Evolutionary conservation across 2,113 vertebrate genomes (phyloP).

Genomic region (Melanotaenia duboulayi): DNA sequence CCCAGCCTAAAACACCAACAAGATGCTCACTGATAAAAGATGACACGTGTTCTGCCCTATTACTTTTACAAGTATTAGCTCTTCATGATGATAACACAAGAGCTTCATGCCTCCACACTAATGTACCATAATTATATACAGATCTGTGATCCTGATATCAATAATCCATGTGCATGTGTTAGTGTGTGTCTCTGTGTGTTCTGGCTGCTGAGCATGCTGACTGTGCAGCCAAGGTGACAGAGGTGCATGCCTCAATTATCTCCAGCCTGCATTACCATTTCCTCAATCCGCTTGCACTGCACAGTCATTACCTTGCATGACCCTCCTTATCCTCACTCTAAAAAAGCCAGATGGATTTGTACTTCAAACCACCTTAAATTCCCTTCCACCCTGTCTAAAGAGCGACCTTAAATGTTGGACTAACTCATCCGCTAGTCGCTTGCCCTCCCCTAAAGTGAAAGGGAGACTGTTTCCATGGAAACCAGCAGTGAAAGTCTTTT

Average conservation of each 20-base stretch:
- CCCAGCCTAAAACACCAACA: neutral
- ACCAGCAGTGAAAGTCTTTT: conserved; percentile 80
- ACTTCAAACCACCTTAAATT: conserved; percentile 73
- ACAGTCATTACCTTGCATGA: conserved; percentile 47
- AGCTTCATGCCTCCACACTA: neutral
- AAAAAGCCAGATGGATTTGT: conserved; percentile 43
- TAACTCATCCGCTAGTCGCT: conserved; percentile 62
- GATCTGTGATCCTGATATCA: conserved; percentile 58
- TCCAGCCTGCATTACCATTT: conserved; percentile 36
- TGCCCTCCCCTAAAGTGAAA: conserved; percentile 72
- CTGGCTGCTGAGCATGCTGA: conserved; percentile 57
- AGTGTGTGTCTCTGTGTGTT: conserved; percentile 22
- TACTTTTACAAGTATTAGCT: conserved; percentile 52
- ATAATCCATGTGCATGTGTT: conserved; percentile 42
- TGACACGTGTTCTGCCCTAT: conserved; percentile 14
- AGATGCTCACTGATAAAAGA: neutral
- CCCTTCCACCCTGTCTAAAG: conserved; percentile 38
- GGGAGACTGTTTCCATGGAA: conserved; percentile 85
- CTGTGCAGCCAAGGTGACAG: conserved; percentile 66
- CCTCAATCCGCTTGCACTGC: conserved; percentile 9
- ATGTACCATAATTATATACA: conserved; percentile 50
- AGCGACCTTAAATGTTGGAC: conserved; percentile 74
- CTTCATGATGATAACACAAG: too few relatives aligned
- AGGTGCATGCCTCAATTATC: conserved; percentile 40
- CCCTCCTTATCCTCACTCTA: conserved; percentile 26